Conservation (phyloP, 2,113 vertebrate genomes). For the Cavia aperea region DNA sequence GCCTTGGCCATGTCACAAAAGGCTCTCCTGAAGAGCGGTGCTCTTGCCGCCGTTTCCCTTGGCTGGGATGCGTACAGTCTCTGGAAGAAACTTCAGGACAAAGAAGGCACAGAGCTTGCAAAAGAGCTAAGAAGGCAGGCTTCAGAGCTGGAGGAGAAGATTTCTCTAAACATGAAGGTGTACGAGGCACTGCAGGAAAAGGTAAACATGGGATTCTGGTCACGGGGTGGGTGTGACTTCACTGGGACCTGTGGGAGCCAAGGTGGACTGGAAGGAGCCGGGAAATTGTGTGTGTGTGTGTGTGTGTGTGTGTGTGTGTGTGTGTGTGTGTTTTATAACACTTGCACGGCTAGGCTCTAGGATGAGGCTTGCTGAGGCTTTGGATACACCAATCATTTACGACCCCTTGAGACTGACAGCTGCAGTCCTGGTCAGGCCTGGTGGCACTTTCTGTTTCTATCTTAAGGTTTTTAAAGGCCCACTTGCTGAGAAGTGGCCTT, state of each 20-base stretch:
- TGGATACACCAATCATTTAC: accelerated
- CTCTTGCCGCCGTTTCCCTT: accelerated
- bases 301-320: not conserved
- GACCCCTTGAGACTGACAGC: not conserved
- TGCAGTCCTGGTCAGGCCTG: not conserved
- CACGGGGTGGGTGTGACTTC: not conserved
- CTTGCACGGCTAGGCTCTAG: not conserved
- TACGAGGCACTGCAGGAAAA: not conserved
- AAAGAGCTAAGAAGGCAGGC: conserved; percentile 27
- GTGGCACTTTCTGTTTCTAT: not conserved
- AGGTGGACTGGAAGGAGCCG: not conserved
- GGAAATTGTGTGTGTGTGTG: not conserved
- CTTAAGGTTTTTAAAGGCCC: not conserved
- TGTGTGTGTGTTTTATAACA: not conserved
- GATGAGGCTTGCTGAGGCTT: accelerated
- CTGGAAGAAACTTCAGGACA: not conserved
- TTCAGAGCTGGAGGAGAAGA: not conserved
- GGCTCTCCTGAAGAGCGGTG: not conserved
- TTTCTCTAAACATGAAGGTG: accelerated
- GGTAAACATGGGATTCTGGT: not conserved
- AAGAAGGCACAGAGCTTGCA: not conserved
- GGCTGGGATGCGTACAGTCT: not conserved
- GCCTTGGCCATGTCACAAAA: not conserved
- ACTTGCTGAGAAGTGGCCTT: not conserved
- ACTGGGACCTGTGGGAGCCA: not conserved